Evolutionary conservation across 2,888 invertebrate species (phyloP).

Genomic region (Mythimna vitellina): DNA sequence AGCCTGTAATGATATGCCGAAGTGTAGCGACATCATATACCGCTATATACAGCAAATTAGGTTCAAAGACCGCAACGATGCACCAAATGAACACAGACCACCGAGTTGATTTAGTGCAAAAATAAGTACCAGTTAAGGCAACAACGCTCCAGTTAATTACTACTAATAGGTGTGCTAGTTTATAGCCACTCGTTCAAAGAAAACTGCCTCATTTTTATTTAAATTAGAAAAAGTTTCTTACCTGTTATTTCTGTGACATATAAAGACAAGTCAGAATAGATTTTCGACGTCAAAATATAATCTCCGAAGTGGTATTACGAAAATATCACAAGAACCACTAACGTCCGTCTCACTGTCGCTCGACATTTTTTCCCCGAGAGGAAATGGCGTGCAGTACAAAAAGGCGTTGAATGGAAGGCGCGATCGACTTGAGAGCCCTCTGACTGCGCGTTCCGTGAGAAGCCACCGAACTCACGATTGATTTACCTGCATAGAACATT

Average conservation of each 20-base stretch:
- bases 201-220: constrained; percentile 11
- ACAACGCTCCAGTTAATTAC: constrained; percentile 19
- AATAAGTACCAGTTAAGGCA: constrained; percentile 19
- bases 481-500: constrained; percentile 62
- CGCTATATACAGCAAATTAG: constrained; percentile 17
- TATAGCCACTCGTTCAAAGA: constrained; percentile 12
- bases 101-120: constrained; percentile 32
- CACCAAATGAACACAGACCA: constrained; percentile 24
- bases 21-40: constrained; percentile 24
- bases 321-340: constrained; percentile 56
- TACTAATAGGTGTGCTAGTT: constrained; percentile 15
- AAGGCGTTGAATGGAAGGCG: constrained; percentile 60
- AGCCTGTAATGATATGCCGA: constrained; percentile 29
- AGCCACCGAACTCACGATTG: constrained; percentile 67
- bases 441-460: constrained; percentile 64
- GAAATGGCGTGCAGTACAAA: constrained; percentile 69
- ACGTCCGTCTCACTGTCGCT: constrained; percentile 52
- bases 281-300: constrained; percentile 42
- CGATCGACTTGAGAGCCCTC: constrained; percentile 71
- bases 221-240: constrained; percentile 16
- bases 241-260: constrained; percentile 24
- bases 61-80: constrained; percentile 34
- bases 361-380: constrained; percentile 62
- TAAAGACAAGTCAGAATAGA: constrained; percentile 13
- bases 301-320: constrained; percentile 52